A percentile compares a stretch with the other conserved stretches of the same genome.
These are phyloP conservation scores for Myotis brandtii DNA, from an alignment of 2,113 vertebrate genomes.

Conservation along the genomic window DNA sequence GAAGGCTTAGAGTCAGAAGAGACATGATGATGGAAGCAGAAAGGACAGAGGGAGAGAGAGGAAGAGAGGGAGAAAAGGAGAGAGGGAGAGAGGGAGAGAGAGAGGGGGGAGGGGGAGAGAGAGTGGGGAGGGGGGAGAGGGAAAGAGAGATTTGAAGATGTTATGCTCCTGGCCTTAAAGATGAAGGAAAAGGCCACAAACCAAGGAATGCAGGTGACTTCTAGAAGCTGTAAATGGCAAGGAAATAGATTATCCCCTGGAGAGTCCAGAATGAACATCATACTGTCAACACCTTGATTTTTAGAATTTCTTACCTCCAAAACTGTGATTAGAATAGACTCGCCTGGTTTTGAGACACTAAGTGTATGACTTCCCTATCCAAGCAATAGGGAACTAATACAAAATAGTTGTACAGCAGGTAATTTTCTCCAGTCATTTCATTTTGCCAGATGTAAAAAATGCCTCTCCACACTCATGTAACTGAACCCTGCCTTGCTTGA, in stretches of 20 bases:
- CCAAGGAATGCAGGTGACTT: not conserved
- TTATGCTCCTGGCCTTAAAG: not conserved
- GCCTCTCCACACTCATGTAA: not conserved
- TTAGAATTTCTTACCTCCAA: conserved; percentile 12
- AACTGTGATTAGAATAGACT: not conserved
- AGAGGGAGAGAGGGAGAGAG: not conserved
- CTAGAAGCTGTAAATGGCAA: not conserved
- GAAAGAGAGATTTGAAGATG: not conserved
- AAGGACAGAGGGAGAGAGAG: not conserved
- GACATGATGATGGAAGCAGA: not conserved
- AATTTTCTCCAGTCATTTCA: not conserved
- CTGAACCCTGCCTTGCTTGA: not conserved
- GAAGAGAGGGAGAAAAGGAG: not conserved
- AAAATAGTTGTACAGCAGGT: not conserved
- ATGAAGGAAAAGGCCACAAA: not conserved
- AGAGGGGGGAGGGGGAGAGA: not conserved
- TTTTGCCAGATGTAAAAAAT: not conserved
- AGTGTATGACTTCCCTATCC: not conserved
- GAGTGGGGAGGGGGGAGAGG: too few species aligned
- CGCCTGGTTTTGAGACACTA: not conserved
- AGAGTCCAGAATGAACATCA: not conserved
- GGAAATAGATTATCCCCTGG: not conserved
- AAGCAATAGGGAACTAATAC: not conserved
- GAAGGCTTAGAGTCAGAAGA: not conserved
- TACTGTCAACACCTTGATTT: not conserved